A percentile compares a stretch with the other conserved stretches of the same genome.
Evolutionary conservation across 2,888 invertebrate genomes (phyloP).

Genomic region (Eurytoma adleriae): DNA sequence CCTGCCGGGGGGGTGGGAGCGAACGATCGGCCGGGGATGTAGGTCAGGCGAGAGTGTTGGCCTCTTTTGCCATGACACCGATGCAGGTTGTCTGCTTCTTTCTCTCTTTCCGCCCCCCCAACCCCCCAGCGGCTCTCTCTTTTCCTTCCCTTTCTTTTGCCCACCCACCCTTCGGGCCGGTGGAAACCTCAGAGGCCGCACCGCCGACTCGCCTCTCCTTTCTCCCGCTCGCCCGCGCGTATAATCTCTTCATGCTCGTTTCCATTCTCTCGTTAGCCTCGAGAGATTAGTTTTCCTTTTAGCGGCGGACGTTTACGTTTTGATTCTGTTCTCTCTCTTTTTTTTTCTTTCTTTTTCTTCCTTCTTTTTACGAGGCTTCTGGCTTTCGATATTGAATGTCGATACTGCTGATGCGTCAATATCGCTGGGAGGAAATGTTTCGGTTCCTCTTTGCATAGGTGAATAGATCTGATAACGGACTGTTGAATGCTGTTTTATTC

Average conservation of each 20-base stretch:
- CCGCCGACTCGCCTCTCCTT: neutral
- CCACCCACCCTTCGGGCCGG: neutral
- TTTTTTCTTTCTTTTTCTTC: too few relatives aligned
- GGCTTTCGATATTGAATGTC: too few relatives aligned
- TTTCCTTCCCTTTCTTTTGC: neutral
- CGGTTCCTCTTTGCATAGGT: too few relatives aligned
- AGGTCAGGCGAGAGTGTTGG: slow-evolving; percentile 73
- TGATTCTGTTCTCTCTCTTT: too few relatives aligned
- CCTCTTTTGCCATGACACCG: slow-evolving; percentile 71
- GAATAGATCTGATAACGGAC: too few relatives aligned
- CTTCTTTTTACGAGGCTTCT: too few relatives aligned
- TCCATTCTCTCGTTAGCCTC: slow-evolving; percentile 8
- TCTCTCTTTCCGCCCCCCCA: slow-evolving; percentile 12
- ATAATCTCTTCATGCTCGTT: neutral
- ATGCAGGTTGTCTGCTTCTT: slow-evolving; percentile 70
- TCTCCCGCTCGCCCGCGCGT: neutral
- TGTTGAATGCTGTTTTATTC: too few relatives aligned
- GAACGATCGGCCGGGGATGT: slow-evolving; percentile 61
- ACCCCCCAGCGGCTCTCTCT: neutral
- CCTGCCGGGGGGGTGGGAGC: neutral
- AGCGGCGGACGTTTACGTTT: too few relatives aligned
- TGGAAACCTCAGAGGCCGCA: neutral
- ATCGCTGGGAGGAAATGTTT: too few relatives aligned
- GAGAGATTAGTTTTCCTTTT: neutral
- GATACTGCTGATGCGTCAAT: too few relatives aligned